Conservation (phyloP, 2,888 invertebrate species). For the Harpalus rufipes region DNA sequence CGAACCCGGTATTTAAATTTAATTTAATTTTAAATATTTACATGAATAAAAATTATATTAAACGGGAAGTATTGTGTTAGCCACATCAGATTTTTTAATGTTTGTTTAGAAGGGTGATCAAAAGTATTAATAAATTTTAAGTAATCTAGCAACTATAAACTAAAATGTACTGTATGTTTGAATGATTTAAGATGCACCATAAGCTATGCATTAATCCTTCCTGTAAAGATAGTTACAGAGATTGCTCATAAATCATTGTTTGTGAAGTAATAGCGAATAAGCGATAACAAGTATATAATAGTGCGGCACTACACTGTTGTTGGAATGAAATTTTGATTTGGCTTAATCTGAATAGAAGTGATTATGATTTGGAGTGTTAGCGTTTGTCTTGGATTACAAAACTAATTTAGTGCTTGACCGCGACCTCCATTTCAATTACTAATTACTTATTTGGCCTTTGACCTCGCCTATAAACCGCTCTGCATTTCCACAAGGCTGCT, state of each 20-base stretch:
- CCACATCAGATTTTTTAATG: too few relatives aligned
- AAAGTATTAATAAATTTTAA: too few relatives aligned
- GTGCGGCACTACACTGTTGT: neutral
- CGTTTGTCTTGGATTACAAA: constrained; percentile 59
- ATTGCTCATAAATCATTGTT: neutral
- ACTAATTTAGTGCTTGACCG: constrained; percentile 61
- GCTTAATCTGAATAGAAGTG: constrained; percentile 60
- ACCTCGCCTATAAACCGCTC: constrained; percentile 14
- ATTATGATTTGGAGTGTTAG: constrained; percentile 48
- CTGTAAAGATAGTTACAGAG: neutral
- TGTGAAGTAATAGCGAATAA: neutral
- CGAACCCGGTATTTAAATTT: too few relatives aligned
- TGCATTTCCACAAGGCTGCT: neutral
- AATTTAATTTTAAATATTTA: too few relatives aligned
- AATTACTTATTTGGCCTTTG: constrained; percentile 48
- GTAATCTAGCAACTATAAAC: too few relatives aligned
- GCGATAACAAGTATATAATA: neutral
- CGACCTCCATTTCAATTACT: constrained; percentile 51
- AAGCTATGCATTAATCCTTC: neutral
- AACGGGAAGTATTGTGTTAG: too few relatives aligned
- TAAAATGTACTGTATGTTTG: too few relatives aligned
- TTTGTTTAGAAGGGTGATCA: too few relatives aligned
- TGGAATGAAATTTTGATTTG: constrained; percentile 58
- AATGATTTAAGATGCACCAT: too few relatives aligned
- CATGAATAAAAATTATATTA: too few relatives aligned